Conservation (phyloP, 1,140 invertebrate species). For the Drosophila gunungcola region DNA sequence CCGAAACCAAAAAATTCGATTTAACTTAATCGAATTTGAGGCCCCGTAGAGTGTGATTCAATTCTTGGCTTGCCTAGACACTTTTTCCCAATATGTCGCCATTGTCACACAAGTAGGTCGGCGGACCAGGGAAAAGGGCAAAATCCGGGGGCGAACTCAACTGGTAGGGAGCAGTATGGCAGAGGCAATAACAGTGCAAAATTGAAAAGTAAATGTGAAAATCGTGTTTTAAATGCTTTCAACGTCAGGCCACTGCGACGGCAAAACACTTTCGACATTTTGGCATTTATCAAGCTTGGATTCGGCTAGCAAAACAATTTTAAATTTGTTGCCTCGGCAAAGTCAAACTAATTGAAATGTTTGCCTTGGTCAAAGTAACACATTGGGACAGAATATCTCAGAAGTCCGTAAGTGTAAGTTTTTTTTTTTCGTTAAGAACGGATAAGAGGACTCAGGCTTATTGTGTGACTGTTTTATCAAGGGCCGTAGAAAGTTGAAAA, state of each 20-base stretch:
- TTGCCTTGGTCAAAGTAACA: slow-evolving; percentile 52
- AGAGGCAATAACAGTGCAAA: slow-evolving; percentile 58
- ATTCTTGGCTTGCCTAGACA: slow-evolving; percentile 62
- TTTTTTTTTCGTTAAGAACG: slow-evolving; percentile 10
- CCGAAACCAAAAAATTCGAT: slow-evolving; percentile 70
- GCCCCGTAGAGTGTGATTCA: slow-evolving; percentile 54
- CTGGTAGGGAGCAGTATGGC: slow-evolving; percentile 16
- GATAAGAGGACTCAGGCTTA: slow-evolving; percentile 11
- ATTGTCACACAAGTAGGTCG: slow-evolving; percentile 40
- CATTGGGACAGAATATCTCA: slow-evolving; percentile 49
- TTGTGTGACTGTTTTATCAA: slow-evolving; percentile 9
- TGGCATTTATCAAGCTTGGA: slow-evolving; percentile 71
- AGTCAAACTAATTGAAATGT: slow-evolving; percentile 71
- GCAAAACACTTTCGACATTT: slow-evolving; percentile 58
- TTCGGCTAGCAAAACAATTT: slow-evolving; percentile 70
- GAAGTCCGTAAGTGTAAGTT: slow-evolving; percentile 29
- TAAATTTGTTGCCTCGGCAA: slow-evolving; percentile 50
- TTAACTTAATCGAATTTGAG: slow-evolving; percentile 68
- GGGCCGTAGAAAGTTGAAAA: neutral
- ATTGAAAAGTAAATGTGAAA: slow-evolving; percentile 78
- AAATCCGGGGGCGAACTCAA: slow-evolving; percentile 4
- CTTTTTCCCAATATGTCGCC: slow-evolving; percentile 68
- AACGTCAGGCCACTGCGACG: slow-evolving; percentile 55
- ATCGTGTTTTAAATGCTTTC: slow-evolving; percentile 77
- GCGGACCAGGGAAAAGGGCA: neutral